Evolutionary conservation across 1,140 invertebrate species (phyloP), one percentile per base, ranked within the genome.

Genomic region (Danaus plexippus): DNA sequence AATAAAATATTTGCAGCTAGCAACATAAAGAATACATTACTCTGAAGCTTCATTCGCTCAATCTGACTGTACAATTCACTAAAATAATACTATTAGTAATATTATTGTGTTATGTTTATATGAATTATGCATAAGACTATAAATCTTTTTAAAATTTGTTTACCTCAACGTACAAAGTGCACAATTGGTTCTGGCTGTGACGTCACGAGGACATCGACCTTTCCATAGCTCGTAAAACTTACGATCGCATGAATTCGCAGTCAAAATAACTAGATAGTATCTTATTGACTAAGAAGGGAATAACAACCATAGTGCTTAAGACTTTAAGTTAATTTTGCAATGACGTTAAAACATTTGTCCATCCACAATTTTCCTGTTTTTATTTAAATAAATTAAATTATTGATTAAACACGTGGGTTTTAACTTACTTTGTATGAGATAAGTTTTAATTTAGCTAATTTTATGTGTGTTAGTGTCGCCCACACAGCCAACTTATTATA

Each of bases 231-330:
- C 74, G 67, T 81, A 80, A 82, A 81, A 77, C 61, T 73, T 66
- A 63, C 68, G 64, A 73, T 78, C 74, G 69, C 63, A 68, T 54
- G 65, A 72, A 74, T 82, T 82, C 71, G 77, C 79, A 77, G 72
- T 69, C 77, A 82, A 81, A 85, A 82, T 75, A 85, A 80, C 76
- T 70, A 64, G 52, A 54, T 51, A 66, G 12, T 32, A 32, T 32
- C 22, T 32, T 32, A 41, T 54, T 47, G 32, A 51, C 47, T 22
- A 40, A 12, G 44, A 50, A 18, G 45, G 49, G 11, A 70, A 74
- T 71, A 63, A 48, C 54, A 64, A 66, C 52, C 57, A 32, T 53
- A 77, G 64, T 66, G 18, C 49, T 50, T 52, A 11, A 10, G 50
- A 48, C 11, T 54, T 44, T 57, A 53, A 51, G 50, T 47, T 52